phyloP scores from a whole-genome alignment of 1,140 invertebrate genomes.

The Neuroterus valhalla region DNA sequence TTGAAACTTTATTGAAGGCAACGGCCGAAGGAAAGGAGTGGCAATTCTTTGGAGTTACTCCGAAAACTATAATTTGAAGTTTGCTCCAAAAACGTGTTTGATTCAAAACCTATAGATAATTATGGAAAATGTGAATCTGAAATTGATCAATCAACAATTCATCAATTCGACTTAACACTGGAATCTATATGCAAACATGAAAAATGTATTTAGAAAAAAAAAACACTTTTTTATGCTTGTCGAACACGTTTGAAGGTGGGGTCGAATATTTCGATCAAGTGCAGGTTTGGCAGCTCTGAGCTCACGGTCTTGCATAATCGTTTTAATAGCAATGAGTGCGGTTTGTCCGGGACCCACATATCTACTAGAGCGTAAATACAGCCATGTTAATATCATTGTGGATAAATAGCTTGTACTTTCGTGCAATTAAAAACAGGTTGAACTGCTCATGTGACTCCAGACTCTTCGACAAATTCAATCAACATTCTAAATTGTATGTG shows the following conservation, averaged over 20 bases:
- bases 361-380: slow-evolving; percentile 56
- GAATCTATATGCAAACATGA: too few relatives aligned
- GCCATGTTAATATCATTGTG: slow-evolving; percentile 49
- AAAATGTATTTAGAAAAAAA: too few relatives aligned
- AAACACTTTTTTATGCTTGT: background rate
- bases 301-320: slow-evolving; percentile 58
- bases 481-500: background rate
- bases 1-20: too few relatives aligned
- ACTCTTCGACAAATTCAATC: background rate
- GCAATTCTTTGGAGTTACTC: too few relatives aligned
- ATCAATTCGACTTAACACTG: too few relatives aligned
- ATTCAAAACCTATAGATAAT: too few relatives aligned
- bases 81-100: too few relatives aligned
- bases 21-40: too few relatives aligned
- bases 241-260: background rate
- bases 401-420: background rate
- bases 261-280: background rate
- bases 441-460: too few relatives aligned
- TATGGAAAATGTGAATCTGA: too few relatives aligned
- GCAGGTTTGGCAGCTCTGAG: slow-evolving; percentile 19
- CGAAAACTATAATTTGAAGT: too few relatives aligned
- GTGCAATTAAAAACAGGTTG: background rate
- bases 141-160: too few relatives aligned
- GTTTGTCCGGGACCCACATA: slow-evolving; percentile 49
- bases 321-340: slow-evolving; percentile 56